A percentile compares a stretch with the other conserved stretches of the same genome.
These are phyloP conservation scores for Corythornis vintsioides DNA, from an alignment of 2,113 vertebrate genomes.

Conservation along the genomic window DNA sequence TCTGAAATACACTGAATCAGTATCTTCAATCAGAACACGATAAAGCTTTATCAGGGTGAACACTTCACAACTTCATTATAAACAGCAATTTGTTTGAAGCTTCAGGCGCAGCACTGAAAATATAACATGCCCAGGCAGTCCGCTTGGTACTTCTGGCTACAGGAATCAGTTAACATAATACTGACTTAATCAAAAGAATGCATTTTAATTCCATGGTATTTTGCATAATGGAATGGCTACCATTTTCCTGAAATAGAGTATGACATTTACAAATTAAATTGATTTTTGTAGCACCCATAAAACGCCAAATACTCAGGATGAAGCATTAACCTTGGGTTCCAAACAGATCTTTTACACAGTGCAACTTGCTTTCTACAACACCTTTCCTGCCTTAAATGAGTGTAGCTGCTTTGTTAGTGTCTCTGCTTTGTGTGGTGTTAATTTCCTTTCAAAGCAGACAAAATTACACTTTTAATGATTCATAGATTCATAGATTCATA, in stretches of 20 bases:
- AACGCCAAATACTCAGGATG: background rate
- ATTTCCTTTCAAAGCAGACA: conserved; percentile 10
- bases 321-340: conserved; percentile 22
- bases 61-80: conserved; percentile 50
- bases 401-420: background rate
- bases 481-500: too few species aligned
- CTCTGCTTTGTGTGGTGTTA: background rate
- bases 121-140: background rate
- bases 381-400: conserved; percentile 9
- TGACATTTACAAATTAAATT: conserved; percentile 30
- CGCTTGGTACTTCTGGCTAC: background rate
- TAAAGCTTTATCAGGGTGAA: conserved; percentile 30
- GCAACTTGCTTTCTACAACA: background rate
- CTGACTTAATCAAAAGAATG: background rate
- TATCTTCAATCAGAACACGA: conserved; percentile 37
- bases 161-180: conserved; percentile 5
- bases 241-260: background rate
- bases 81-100: conserved; percentile 27
- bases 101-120: background rate
- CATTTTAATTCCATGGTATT: conserved; percentile 20
- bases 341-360: background rate
- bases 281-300: conserved; percentile 2
- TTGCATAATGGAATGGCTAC: background rate
- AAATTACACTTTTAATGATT: conserved; percentile 34
- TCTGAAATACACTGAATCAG: conserved; percentile 11